Evolutionary conservation across 2,113 vertebrate species (phyloP).

Genomic region (Ctenodactylus gundi): DNA sequence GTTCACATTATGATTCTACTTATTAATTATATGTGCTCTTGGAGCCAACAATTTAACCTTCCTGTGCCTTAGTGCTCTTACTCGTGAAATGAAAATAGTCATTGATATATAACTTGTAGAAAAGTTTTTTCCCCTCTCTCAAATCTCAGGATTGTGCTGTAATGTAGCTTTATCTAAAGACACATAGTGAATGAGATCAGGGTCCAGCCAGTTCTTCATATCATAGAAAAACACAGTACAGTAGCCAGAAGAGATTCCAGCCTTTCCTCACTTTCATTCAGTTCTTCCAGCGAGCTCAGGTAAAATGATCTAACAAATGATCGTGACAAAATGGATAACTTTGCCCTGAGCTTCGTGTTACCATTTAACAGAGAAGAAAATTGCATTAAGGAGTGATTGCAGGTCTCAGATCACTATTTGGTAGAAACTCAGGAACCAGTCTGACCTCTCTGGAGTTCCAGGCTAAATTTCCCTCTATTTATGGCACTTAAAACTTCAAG

Average conservation of each 20-base stretch:
- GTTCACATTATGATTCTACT: background rate
- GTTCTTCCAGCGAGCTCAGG: background rate
- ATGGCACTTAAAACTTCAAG: background rate
- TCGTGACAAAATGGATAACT: background rate
- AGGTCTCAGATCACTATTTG: background rate
- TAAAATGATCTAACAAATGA: background rate
- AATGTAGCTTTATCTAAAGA: background rate
- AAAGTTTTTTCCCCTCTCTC: background rate
- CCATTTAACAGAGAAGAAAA: background rate
- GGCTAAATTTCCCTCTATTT: background rate
- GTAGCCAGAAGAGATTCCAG: background rate
- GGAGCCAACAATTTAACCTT: background rate
- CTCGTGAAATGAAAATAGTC: background rate
- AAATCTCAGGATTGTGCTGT: background rate
- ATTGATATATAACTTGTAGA: background rate
- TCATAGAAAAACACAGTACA: background rate
- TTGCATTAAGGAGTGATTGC: background rate
- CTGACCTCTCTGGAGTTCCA: background rate
- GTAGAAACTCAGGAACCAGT: background rate
- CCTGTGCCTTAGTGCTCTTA: background rate
- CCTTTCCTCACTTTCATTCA: background rate
- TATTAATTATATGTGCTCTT: background rate
- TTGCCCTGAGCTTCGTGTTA: too few species aligned
- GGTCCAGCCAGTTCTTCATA: background rate
- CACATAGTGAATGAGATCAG: background rate